Conservation (phyloP, 2,113 vertebrate genomes). For the Chiloscyllium plagiosum region DNA sequence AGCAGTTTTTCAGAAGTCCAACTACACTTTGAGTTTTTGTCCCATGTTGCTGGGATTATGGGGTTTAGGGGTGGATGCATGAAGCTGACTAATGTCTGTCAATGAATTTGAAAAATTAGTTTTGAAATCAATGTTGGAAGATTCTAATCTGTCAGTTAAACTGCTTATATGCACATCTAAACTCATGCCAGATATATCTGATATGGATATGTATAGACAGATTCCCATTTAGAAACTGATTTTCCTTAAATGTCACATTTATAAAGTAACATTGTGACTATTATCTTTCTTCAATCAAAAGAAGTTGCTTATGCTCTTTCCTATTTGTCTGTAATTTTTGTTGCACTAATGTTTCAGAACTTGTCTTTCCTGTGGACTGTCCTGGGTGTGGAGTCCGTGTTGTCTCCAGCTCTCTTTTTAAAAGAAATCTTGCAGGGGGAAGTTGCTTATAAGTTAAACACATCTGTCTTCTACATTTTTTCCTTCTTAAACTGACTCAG, state of each 20-base stretch:
- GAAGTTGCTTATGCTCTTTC: background rate
- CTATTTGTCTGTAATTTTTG: background rate
- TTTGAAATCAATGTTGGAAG: background rate
- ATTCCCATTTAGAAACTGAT: background rate
- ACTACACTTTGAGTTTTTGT: conserved; percentile 10
- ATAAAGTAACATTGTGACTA: background rate
- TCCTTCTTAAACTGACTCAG: background rate
- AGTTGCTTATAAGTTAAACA: background rate
- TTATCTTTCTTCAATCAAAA: background rate
- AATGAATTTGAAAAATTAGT: background rate
- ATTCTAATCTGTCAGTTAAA: background rate
- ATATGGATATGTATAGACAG: background rate
- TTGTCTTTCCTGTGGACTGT: background rate
- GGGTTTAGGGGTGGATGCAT: background rate
- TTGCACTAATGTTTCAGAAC: background rate
- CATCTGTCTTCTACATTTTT: background rate
- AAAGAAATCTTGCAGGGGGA: background rate
- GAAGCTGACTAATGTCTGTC: background rate
- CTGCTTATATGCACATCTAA: background rate
- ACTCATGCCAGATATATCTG: background rate
- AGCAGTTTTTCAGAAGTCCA: background rate
- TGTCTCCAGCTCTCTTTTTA: background rate
- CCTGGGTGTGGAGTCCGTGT: background rate
- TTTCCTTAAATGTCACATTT: background rate
- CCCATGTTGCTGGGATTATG: background rate